Conservation (phyloP, 1,140 invertebrate genomes). For the Anadara kagoshimensis region DNA sequence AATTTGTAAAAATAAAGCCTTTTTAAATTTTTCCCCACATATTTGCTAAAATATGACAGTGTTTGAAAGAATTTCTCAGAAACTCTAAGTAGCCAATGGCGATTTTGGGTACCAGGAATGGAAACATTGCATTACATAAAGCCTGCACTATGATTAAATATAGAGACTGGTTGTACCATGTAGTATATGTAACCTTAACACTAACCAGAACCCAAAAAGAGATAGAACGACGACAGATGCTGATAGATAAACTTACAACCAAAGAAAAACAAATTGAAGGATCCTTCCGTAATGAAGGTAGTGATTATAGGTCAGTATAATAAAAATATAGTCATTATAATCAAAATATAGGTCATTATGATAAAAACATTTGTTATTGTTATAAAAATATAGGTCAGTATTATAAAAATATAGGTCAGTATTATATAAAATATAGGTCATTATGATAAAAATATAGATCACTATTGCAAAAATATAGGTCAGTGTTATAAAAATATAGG, state of each 20-base stretch:
- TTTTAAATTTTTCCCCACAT: no score
- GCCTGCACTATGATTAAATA: no score
- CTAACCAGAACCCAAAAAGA: conserved; percentile 68
- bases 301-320: conserved; percentile 46
- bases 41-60: no score
- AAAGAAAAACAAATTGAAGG: conserved; percentile 72
- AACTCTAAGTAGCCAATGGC: no score
- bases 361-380: background rate
- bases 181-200: conserved; percentile 9
- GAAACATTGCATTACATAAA: no score
- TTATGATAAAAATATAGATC: background rate
- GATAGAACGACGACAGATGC: conserved; percentile 69
- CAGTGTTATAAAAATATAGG: no score
- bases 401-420: no score
- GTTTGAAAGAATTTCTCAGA: no score
- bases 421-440: background rate
- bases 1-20: no score
- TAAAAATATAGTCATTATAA: background rate
- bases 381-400: background rate
- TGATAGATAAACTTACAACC: conserved; percentile 69
- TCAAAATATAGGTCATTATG: background rate
- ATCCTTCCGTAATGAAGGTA: conserved; percentile 65
- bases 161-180: no score
- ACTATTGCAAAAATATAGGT: no score
- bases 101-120: no score